These are phyloP conservation scores for Micrastur ruficollis DNA, from an alignment of 2,797 vertebrate species.

Conservation along the genomic window DNA sequence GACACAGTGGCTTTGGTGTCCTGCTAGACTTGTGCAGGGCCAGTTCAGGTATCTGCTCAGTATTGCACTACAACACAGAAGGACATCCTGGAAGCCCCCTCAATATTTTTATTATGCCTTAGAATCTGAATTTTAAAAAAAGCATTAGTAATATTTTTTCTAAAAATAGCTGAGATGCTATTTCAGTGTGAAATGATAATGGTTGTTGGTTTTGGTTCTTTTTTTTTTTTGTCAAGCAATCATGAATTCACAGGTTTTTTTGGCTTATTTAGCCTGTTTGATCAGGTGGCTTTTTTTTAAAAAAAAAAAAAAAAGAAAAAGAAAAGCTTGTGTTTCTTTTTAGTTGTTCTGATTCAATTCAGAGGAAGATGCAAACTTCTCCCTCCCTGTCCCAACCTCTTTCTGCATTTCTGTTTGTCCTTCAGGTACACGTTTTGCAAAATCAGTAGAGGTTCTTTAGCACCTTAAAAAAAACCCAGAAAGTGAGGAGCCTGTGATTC, in stretches of 20 bases:
- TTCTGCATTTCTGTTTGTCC: neutral
- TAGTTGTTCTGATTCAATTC: neutral
- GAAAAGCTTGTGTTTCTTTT: neutral
- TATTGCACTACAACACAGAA: neutral
- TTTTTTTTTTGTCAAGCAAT: neutral
- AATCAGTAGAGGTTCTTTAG: constrained; percentile 20
- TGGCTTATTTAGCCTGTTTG: neutral
- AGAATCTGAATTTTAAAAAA: constrained; percentile 24
- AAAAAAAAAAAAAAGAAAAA: neutral
- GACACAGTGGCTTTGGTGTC: neutral
- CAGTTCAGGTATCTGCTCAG: neutral
- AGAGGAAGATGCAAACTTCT: neutral
- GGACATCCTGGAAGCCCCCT: neutral
- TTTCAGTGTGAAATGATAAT: constrained; percentile 32
- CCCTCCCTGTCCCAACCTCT: neutral
- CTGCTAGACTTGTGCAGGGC: neutral
- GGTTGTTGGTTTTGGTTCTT: neutral
- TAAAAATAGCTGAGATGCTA: constrained; percentile 27
- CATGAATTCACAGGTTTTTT: constrained; percentile 9
- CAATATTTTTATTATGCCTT: neutral
- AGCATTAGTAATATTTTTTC: constrained; percentile 43
- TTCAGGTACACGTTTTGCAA: constrained; percentile 22
- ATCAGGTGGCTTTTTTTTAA: neutral
- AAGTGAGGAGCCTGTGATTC: neutral
- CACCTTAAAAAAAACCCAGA: neutral